phyloP scores from a whole-genome alignment of 2,888 invertebrate genomes.

The Papilio protenor region DNA sequence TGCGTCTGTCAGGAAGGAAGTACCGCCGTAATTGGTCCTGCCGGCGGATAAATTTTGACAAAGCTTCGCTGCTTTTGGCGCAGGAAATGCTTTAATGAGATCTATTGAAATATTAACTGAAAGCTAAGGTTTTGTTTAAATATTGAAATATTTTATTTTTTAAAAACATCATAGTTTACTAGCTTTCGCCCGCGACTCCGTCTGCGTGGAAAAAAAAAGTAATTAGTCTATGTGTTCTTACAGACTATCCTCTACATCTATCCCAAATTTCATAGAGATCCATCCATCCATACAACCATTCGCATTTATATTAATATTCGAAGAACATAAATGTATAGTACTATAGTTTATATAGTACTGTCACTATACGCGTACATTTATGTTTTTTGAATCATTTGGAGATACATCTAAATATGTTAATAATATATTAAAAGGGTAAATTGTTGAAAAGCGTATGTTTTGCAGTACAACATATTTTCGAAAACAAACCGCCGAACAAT shows the following conservation, averaged over 20 bases:
- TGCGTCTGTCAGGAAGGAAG: slow-evolving; percentile 72
- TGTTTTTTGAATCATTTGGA: no score
- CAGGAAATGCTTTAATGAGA: slow-evolving; percentile 58
- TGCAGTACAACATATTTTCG: slow-evolving; percentile 52
- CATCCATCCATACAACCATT: no score
- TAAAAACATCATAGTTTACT: not conserved
- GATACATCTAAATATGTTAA: not conserved
- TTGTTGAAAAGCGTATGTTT: slow-evolving; percentile 13
- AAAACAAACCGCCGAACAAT: slow-evolving; percentile 57
- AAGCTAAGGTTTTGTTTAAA: slow-evolving; percentile 13
- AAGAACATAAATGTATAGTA: no score
- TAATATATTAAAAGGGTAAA: not conserved
- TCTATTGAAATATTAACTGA: slow-evolving; percentile 52
- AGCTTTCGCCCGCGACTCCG: no score
- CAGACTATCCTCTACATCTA: no score
- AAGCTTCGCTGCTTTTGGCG: slow-evolving; percentile 54
- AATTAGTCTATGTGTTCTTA: no score
- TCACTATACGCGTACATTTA: no score
- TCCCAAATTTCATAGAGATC: no score
- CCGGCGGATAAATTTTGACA: slow-evolving; percentile 62
- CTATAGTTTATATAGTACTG: no score
- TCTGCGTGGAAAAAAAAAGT: no score
- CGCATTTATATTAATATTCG: no score
- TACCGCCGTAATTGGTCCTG: slow-evolving; percentile 69
- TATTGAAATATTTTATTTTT: not conserved